phyloP scores from a whole-genome alignment of 2,113 vertebrate species.

The Myotis yumanensis region DNA sequence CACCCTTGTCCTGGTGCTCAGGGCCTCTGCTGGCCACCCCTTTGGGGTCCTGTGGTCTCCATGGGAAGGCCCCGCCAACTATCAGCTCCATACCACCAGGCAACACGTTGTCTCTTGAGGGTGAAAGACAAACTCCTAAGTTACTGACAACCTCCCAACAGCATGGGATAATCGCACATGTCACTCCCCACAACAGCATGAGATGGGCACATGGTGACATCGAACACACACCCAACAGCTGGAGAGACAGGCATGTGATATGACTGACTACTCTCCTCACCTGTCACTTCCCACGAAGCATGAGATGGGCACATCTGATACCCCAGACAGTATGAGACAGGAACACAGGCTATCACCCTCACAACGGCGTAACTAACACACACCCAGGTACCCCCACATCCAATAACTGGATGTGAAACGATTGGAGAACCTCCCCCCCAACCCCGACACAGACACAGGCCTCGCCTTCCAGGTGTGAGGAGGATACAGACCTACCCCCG shows the following conservation, averaged over 20 bases:
- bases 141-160: constrained; percentile 55
- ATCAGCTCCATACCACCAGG: neutral
- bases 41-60: neutral
- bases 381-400: neutral
- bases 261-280: constrained; percentile 9
- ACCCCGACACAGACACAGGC: too few species aligned
- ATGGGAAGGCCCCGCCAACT: neutral
- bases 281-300: constrained; percentile 1
- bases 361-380: too few species aligned
- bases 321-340: neutral
- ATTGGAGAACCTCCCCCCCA: neutral
- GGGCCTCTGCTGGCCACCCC: constrained; percentile 21
- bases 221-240: constrained; percentile 42
- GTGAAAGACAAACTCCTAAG: constrained; percentile 51
- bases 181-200: constrained; percentile 56
- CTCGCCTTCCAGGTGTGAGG: neutral
- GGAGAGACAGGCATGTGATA: neutral
- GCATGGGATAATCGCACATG: constrained; percentile 51
- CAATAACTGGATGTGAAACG: neutral
- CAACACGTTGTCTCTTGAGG: constrained; percentile 29
- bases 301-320: constrained; percentile 7
- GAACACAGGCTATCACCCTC: neutral
- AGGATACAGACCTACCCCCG: neutral
- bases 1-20: neutral
- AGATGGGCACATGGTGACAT: constrained; percentile 44